Evolutionary conservation across 2,113 vertebrate genomes (phyloP), one percentile per base, ranked within the genome.

Genomic region (Lepisosteus osseus): DNA sequence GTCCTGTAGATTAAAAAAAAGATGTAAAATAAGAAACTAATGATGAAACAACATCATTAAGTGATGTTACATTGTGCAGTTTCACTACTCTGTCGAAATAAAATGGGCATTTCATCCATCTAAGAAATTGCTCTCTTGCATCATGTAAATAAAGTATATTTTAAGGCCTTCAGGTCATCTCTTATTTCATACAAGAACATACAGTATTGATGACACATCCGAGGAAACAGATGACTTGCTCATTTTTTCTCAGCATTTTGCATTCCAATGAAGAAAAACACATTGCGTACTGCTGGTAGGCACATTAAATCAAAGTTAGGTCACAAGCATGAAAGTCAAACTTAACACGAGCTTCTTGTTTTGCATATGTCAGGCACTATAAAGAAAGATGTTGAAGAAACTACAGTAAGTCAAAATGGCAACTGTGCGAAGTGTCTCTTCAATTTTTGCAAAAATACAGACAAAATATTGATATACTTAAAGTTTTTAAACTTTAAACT

Each of bases 121-220:
- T 71, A 68, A 61, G 61, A 72, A 73, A 77, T 67, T 65, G 41
- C 64, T 66, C 67, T 72, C 56, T 44, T 43, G 59, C 67, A 17
- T 51, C 67, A 63, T 79, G 71, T 70, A 79, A 75, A 75, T 72
- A n/a, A 72, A 77, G 65, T 62, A 51, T 43, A 59, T 51, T 72
- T 77, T 15, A 68, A 61, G 42, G 43, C 54, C 62, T 65, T 61
- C 17, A 57, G 59, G 76, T 72, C 67, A 66, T 54, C 67, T 43
- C 42, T 67, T 40, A 61, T 17, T 45, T 43, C 9, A 47, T 54
- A 64, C 41, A 68, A 43, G 68, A 54, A 68, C 61, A 65, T 67
- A 61, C 68, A 29, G 29, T 29, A 29, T 29, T 51, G 69, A 64
- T 8, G 47, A 62, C 45, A 42, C 40, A 56, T 42, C 66, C 56